Evolutionary conservation across 2,797 vertebrate species (phyloP).

Genomic region (Fringilla coelebs): DNA sequence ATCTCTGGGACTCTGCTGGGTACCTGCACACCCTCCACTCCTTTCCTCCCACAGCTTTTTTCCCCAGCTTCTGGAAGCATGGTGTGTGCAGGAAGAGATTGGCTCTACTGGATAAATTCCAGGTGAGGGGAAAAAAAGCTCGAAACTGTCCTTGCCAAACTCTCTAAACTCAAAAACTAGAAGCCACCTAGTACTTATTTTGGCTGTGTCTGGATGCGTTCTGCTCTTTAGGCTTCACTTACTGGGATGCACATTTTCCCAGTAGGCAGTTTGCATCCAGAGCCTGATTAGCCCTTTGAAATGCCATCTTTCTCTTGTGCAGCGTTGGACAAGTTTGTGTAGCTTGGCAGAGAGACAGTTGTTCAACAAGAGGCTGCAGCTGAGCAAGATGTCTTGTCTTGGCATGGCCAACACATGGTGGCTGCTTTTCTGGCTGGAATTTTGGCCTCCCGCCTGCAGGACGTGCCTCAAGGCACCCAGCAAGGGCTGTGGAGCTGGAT

Average conservation of each 20-base stretch:
- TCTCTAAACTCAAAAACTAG: neutral
- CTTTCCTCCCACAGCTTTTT: neutral
- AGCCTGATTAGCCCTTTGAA: conserved; percentile 15
- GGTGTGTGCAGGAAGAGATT: neutral
- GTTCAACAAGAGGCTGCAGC: conserved; percentile 48
- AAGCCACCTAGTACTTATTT: neutral
- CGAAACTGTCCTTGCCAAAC: neutral
- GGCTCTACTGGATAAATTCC: neutral
- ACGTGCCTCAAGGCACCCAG: conserved; percentile 1
- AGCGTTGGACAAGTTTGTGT: neutral
- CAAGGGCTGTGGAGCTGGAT: neutral
- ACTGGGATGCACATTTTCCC: neutral
- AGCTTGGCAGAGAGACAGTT: conserved; percentile 36
- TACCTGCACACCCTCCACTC: neutral
- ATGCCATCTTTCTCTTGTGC: conserved; percentile 24
- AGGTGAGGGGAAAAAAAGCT: neutral
- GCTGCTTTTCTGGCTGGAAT: neutral
- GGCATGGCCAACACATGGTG: neutral
- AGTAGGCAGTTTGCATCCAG: neutral
- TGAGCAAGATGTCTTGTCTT: conserved; percentile 48
- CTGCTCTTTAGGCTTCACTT: neutral
- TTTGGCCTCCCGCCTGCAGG: conserved; percentile 19
- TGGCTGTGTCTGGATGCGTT: neutral
- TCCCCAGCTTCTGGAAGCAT: neutral
- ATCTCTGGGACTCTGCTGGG: neutral